Base-by-base conservation (phyloP, 2,888 invertebrate species). In the Tortrix viridana region DNA sequence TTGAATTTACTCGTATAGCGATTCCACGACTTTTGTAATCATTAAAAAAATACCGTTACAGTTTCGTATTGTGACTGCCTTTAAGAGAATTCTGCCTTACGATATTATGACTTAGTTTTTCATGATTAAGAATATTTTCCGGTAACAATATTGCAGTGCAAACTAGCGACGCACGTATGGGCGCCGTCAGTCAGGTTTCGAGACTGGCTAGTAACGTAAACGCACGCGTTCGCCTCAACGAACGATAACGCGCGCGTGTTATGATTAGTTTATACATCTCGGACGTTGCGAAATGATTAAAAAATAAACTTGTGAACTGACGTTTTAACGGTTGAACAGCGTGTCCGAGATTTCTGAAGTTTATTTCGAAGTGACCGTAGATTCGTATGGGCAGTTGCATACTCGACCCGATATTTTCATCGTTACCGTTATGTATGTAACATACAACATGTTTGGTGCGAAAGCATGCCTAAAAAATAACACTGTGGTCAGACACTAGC, bases 231-330 rank as follows among this genome's bases (percentile, higher is more conserved):
- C 73, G 69, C 67, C 71, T 66, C 61, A 55, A 6, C 20, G 32
- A 50, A 67, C 80, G 86, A 86, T 85, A 85, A 84, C 69, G 74
- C 74, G 74, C 74, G 74, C 76, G 79, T 80, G 76, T 77, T 82
- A 75, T 77, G 81, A 82, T 83, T 80, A 74, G 65, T 65, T 70
- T 75, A n/a, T 69, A 65, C 65, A 58, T 63, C 69, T 57, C 65
- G 67, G 67, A 64, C 47, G 63, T 68, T 50, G 62, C 64, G 41
- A 44, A 44, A 50, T 20, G 54, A 65, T 65, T 65, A 20, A 38
- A 48, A 44, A 32, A 32, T 32, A 32, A 32, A 32, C 32, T 32
- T 32, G 32, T 12, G 32, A 12, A 32, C 32, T 32, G 32, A 12
- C 9, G 32, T 32, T 32, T 32, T 32, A 32, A 32, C 12, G 32